Evolutionary conservation across 2,797 vertebrate species (phyloP).

Genomic region (Zalophus californianus): DNA sequence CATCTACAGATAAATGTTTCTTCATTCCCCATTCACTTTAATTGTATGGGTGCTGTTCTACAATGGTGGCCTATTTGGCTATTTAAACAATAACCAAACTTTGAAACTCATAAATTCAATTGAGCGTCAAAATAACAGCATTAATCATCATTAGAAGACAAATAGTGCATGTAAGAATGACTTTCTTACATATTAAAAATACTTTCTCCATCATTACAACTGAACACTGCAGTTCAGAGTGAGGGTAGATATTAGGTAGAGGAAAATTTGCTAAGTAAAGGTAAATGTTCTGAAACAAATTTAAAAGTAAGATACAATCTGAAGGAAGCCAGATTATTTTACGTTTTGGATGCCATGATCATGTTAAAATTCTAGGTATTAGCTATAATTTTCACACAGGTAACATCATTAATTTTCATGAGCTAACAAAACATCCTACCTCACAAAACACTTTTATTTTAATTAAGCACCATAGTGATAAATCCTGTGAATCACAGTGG

Average conservation of each 20-base stretch:
- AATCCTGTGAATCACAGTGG: constrained; percentile 74
- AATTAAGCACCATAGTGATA: constrained; percentile 80
- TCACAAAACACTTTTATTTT: constrained; percentile 71
- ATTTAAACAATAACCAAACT: constrained; percentile 57
- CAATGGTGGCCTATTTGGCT: background rate
- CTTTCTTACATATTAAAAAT: constrained; percentile 67
- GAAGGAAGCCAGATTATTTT: constrained; percentile 65
- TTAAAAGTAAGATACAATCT: background rate
- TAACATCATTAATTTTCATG: constrained; percentile 65
- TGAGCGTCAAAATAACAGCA: constrained; percentile 55
- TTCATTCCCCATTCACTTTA: background rate
- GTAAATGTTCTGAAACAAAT: constrained; percentile 29
- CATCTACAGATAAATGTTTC: background rate
- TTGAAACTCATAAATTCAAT: constrained; percentile 71
- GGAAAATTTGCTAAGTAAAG: constrained; percentile 23
- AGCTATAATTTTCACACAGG: constrained; percentile 69
- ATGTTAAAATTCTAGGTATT: constrained; percentile 62
- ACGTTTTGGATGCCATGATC: constrained; percentile 58
- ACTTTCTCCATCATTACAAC: constrained; percentile 73
- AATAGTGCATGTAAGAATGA: constrained; percentile 52
- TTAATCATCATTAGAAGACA: constrained; percentile 79
- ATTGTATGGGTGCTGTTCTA: background rate
- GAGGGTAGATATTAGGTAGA: background rate
- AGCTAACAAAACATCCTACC: constrained; percentile 53
- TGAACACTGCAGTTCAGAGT: constrained; percentile 50